These are phyloP conservation scores for Hypsopygia costalis DNA, from an alignment of 2,888 invertebrate genomes.

Conservation along the genomic window DNA sequence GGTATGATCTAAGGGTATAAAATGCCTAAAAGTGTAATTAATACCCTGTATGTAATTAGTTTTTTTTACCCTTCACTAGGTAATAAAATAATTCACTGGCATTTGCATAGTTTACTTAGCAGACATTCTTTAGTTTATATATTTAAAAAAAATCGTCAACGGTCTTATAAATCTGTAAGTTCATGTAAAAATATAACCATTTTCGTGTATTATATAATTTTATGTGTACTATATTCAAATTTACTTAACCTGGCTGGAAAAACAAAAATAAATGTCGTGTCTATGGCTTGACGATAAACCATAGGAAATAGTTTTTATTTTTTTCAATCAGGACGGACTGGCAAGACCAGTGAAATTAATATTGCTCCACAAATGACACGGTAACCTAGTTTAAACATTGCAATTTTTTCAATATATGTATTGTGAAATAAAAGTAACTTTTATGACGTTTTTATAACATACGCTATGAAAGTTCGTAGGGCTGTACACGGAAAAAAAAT, in stretches of 20 bases:
- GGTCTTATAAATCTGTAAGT: slow-evolving; percentile 18
- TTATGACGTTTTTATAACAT: too few relatives aligned
- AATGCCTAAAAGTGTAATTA: background rate
- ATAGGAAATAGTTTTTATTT: slow-evolving; percentile 3
- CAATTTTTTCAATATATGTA: too few relatives aligned
- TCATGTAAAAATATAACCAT: slow-evolving; percentile 47
- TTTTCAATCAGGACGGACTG: slow-evolving; percentile 1
- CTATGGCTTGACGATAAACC: background rate
- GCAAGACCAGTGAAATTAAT: slow-evolving; percentile 1
- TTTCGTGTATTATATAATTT: slow-evolving; percentile 57
- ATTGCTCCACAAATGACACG: too few relatives aligned
- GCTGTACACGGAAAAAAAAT: too few relatives aligned
- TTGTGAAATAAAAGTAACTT: too few relatives aligned
- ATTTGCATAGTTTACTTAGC: slow-evolving; percentile 22
- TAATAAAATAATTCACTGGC: slow-evolving; percentile 12
- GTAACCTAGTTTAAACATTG: too few relatives aligned
- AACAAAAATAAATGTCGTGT: background rate
- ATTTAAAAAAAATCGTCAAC: slow-evolving; percentile 12
- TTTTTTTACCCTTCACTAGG: too few relatives aligned
- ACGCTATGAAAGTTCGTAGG: too few relatives aligned
- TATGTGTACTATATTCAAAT: slow-evolving; percentile 48
- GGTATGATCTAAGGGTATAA: background rate
- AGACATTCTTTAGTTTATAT: slow-evolving; percentile 23
- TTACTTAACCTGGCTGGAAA: slow-evolving; percentile 12
- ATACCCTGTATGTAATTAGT: too few relatives aligned